Percentiles rank a stretch among this genome's conserved stretches.
Conservation (phyloP, 2,797 vertebrate species). For the Parotocinclus haroldoi region DNA sequence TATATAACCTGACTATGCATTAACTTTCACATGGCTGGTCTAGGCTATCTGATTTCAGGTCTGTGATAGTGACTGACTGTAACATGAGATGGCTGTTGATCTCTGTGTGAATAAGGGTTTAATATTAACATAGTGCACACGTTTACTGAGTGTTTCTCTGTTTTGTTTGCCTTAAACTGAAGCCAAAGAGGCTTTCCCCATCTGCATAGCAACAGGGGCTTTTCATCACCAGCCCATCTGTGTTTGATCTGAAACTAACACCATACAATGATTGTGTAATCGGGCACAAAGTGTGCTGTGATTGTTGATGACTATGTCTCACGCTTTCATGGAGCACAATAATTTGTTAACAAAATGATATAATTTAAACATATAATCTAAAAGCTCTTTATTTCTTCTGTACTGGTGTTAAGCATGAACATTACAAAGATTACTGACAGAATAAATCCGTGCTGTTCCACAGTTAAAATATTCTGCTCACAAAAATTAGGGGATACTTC, state of each 20-base stretch:
- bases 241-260: slow-evolving; percentile 26
- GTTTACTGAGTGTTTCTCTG: slow-evolving; percentile 43
- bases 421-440: slow-evolving; percentile 7
- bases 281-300: slow-evolving; percentile 19
- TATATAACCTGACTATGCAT: not conserved
- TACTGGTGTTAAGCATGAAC: too few relatives aligned
- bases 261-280: slow-evolving; percentile 24
- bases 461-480: too few relatives aligned
- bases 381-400: slow-evolving; percentile 5
- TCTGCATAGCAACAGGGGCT: slow-evolving; percentile 44
- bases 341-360: not conserved
- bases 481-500: too few relatives aligned
- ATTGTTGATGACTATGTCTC: slow-evolving; percentile 16
- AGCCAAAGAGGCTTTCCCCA: slow-evolving; percentile 31
- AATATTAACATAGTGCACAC: slow-evolving; percentile 28
- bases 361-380: not conserved
- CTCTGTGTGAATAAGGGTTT: slow-evolving; percentile 28
- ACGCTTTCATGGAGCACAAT: slow-evolving; percentile 10
- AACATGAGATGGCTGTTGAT: slow-evolving; percentile 29
- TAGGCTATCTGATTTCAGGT: slow-evolving; percentile 24
- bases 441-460: too few relatives aligned
- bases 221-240: slow-evolving; percentile 40
- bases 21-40: not conserved
- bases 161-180: slow-evolving; percentile 51
- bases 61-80: slow-evolving; percentile 18